phyloP scores from a whole-genome alignment of 2,888 invertebrate genomes.

The Xanthorhoe designata region DNA sequence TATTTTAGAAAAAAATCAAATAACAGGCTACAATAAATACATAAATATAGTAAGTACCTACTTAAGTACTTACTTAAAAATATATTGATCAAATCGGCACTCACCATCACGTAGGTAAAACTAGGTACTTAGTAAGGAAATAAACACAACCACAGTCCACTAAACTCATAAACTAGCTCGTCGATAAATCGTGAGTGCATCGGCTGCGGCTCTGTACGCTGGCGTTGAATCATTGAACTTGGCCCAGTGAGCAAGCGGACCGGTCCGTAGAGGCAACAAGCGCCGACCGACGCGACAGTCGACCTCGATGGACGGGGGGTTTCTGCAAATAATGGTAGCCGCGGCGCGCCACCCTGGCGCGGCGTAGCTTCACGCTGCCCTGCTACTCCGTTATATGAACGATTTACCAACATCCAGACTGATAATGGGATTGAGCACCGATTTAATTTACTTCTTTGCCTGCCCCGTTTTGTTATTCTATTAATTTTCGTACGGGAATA shows the following conservation, averaged over 20 bases:
- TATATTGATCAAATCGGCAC: background rate
- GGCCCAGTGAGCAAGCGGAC: conserved; percentile 52
- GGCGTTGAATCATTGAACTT: conserved; percentile 49
- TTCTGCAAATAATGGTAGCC: conserved; percentile 28
- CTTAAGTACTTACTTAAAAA: too few species aligned
- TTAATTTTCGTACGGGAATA: conserved; percentile 2
- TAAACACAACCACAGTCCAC: conserved; percentile 16
- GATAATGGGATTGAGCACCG: conserved; percentile 26
- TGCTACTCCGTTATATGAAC: conserved; percentile 35
- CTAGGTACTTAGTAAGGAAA: background rate
- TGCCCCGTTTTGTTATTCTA: background rate
- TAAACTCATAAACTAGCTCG: conserved; percentile 7
- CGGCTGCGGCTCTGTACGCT: conserved; percentile 19
- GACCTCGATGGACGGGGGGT: conserved; percentile 26
- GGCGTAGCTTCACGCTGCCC: conserved; percentile 23
- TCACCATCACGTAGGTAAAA: conserved; percentile 15
- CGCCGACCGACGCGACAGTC: conserved; percentile 23
- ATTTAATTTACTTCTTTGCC: conserved; percentile 12
- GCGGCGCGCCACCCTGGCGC: conserved; percentile 7
- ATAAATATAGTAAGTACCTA: background rate
- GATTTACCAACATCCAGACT: conserved; percentile 31
- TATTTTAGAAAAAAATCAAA: too few species aligned
- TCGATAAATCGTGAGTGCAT: conserved; percentile 21
- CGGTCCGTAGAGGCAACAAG: conserved; percentile 39
- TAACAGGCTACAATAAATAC: too few species aligned